Conservation (phyloP, 2,797 vertebrate genomes). For the Rhincodon typus region DNA sequence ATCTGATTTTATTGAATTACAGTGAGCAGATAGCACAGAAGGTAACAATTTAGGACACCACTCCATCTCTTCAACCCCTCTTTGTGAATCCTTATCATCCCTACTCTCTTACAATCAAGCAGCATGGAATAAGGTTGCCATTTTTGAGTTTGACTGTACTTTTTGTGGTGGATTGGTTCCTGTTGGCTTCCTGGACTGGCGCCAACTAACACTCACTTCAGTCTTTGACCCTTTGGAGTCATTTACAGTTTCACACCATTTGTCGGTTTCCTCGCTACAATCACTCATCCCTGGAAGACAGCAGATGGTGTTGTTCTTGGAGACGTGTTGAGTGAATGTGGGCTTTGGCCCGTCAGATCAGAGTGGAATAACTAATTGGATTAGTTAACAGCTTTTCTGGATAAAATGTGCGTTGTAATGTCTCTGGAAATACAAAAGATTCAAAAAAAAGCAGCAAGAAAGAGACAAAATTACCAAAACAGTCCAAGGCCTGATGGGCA, state of each 20-base stretch:
- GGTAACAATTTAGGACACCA: neutral
- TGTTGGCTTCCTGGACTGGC: neutral
- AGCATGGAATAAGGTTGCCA: neutral
- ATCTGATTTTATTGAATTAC: neutral
- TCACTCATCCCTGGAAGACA: neutral
- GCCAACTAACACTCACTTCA: neutral
- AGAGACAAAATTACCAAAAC: neutral
- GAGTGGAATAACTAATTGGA: neutral
- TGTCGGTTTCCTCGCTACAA: neutral
- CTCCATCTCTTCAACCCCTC: neutral
- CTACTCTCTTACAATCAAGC: neutral
- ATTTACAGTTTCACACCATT: neutral
- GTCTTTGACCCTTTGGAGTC: neutral
- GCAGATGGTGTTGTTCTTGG: constrained; percentile 23
- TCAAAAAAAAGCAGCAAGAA: neutral
- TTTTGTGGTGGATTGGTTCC: neutral
- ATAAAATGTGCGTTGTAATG: neutral
- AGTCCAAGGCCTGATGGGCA: neutral
- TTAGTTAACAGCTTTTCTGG: constrained; percentile 17
- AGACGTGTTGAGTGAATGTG: neutral
- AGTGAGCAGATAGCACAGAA: neutral
- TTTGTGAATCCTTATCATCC: neutral
- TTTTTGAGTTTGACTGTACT: neutral
- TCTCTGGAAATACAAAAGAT: neutral
- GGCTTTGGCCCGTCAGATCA: neutral